Conservation (phyloP, 2,113 vertebrate species). For the Smithornis capensis region DNA sequence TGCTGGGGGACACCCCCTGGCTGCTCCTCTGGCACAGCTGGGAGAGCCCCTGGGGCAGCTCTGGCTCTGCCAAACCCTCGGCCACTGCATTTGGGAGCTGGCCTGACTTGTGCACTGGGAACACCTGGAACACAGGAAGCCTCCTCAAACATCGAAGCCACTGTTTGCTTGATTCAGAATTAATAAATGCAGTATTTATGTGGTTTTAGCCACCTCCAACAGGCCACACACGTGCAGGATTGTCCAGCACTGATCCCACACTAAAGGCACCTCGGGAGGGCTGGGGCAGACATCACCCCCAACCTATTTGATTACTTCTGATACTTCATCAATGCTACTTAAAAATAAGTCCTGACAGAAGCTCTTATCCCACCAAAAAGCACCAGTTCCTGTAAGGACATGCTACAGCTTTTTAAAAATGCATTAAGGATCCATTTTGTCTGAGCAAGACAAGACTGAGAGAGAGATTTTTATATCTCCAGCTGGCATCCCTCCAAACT, state of each 20-base stretch:
- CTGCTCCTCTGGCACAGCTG: constrained; percentile 48
- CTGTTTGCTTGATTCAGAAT: background rate
- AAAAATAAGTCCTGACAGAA: background rate
- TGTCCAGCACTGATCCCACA: background rate
- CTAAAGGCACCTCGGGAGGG: background rate
- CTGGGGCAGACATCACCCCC: background rate
- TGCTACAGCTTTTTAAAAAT: background rate
- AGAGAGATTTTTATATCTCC: background rate
- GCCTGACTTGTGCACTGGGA: constrained; percentile 60
- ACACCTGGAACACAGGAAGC: constrained; percentile 80
- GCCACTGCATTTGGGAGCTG: constrained; percentile 62
- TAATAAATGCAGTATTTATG: rapidly evolving
- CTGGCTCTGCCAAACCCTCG: constrained; percentile 54
- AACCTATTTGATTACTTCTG: background rate
- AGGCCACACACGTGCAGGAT: background rate
- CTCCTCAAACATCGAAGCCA: constrained; percentile 69
- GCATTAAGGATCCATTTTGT: background rate
- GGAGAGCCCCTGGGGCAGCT: constrained; percentile 18
- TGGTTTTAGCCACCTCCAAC: background rate
- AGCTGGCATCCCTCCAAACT: background rate
- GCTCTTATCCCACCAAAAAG: background rate
- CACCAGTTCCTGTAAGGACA: background rate
- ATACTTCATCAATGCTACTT: background rate
- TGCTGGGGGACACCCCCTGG: background rate
- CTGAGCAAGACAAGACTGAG: background rate